Base-by-base conservation (phyloP, 2,113 vertebrate species). In the Lasiurus cinereus region DNA sequence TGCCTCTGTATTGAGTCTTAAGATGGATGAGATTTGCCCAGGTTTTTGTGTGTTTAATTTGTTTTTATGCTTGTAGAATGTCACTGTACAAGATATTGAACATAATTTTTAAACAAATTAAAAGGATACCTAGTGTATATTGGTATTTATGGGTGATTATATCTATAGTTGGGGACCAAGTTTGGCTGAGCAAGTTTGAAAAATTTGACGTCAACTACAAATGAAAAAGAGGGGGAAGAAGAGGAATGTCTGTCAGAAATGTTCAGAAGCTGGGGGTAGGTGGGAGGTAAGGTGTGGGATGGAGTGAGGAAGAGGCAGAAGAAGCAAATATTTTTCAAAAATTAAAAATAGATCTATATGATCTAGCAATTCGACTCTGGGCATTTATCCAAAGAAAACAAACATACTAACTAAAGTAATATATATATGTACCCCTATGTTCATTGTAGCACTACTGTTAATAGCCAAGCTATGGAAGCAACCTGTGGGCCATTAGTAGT, bases 101-200 rank as follows among this genome's bases (percentile, higher is more conserved):
- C 29, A 91, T 27, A 83, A 78, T 73, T 16, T 84, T 5, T 59
- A 85, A 52, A n/a, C 33, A 94, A 78, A 77, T 29, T 46, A 27
- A 59, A 92, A 90, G 0, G 14, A 29, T 16, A 2, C 11, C 22
- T 72, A 77, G 13, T 50, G 4, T 83, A 1, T 62, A 22, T 77
- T 88, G 46, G 33, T 95, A 48, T 66, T 82, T 56, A 18, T 80
- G 13, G 29, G 33, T 90, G 29, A 96, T 27, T 73, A 70, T 79
- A 66, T 88, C 21, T 16, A 66, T 77, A 76, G 18, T 14, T 77
- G 66, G 39, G 31, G n/a, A 94, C 12, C 27, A 74, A 69, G 12
- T 69, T 84, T 0, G 1, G 33, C 24, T 33, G 59, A 73, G 29
- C 6, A 27, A 85, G 14, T 12, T n/a, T 92, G n/a, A 90, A 90